Evolutionary conservation across 2,113 vertebrate species (phyloP).

Genomic region (Oryzias melastigma): DNA sequence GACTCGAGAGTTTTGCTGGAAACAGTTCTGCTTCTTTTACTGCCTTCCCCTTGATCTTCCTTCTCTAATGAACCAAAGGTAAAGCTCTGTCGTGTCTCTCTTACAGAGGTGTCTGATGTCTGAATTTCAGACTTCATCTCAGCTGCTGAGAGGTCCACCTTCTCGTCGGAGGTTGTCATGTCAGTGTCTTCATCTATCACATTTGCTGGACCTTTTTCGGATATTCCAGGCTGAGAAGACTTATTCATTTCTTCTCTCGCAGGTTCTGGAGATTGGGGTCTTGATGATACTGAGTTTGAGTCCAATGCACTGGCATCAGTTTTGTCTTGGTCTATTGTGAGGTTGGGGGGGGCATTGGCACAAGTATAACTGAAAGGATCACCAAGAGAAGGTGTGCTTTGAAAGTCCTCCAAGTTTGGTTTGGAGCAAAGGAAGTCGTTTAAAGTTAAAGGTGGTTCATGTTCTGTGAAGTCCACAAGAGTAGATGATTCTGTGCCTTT

Average conservation of each 20-base stretch:
- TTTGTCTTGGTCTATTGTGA: conserved; percentile 60
- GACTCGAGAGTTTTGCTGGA: conserved; percentile 56
- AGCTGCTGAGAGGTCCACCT: conserved; percentile 35
- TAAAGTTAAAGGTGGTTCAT: conserved; percentile 45
- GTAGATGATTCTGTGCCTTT: conserved; percentile 45
- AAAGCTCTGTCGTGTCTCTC: conserved; percentile 69
- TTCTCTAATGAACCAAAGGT: conserved; percentile 58
- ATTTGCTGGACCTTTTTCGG: conserved; percentile 64
- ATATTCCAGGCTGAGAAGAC: conserved; percentile 45
- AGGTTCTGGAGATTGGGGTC: conserved; percentile 50
- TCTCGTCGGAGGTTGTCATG: conserved; percentile 27
- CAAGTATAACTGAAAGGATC: conserved; percentile 46
- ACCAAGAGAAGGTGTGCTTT: conserved; percentile 67
- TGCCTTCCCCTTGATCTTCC: conserved; percentile 50
- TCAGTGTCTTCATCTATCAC: conserved; percentile 50
- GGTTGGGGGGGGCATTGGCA: conserved; percentile 54
- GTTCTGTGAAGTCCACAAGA: conserved; percentile 36
- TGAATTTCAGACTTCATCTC: conserved; percentile 66
- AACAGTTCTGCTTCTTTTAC: conserved; percentile 42
- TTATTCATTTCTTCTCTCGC: conserved; percentile 53
- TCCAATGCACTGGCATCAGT: conserved; percentile 31
- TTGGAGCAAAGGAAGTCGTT: conserved; percentile 47
- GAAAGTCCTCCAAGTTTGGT: conserved; percentile 67
- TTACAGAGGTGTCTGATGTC: conserved; percentile 68
- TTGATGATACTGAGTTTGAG: conserved; percentile 30